A percentile compares a stretch with the other conserved stretches of the same genome.
These are phyloP conservation scores for Microtus pennsylvanicus DNA, from an alignment of 2,113 vertebrate species.

Conservation along the genomic window DNA sequence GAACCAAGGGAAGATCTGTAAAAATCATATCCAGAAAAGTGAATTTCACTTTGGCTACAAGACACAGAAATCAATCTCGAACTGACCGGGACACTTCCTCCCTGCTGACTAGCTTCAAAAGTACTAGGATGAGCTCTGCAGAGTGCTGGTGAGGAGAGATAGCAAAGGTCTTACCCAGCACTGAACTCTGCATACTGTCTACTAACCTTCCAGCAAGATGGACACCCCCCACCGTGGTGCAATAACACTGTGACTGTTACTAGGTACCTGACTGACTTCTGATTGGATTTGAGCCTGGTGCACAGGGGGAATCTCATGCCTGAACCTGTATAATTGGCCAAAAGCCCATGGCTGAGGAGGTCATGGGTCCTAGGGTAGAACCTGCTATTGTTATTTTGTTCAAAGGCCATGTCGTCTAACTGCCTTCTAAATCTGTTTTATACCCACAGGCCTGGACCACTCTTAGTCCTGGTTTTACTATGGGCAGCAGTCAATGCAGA, in stretches of 20 bases:
- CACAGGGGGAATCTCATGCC: background rate
- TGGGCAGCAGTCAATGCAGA: background rate
- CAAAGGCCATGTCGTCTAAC: background rate
- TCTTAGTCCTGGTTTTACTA: background rate
- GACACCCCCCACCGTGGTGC: too few relatives aligned
- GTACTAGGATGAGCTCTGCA: background rate
- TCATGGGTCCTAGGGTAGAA: background rate
- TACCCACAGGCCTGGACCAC: too few relatives aligned
- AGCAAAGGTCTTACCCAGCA: background rate
- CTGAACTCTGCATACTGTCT: too few relatives aligned
- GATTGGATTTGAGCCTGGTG: background rate
- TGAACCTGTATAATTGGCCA: background rate
- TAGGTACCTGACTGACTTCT: background rate
- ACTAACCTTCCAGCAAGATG: background rate
- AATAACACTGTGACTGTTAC: background rate
- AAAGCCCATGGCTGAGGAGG: background rate
- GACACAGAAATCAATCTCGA: background rate
- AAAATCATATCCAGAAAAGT: background rate
- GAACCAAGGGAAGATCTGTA: background rate
- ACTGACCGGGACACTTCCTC: background rate
- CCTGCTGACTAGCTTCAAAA: background rate
- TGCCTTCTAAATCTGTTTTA: background rate
- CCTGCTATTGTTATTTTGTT: background rate
- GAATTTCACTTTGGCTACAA: background rate
- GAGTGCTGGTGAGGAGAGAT: too few relatives aligned